These are phyloP conservation scores for Cantharis nigra DNA, from an alignment of 2,888 invertebrate genomes.

Conservation along the genomic window DNA sequence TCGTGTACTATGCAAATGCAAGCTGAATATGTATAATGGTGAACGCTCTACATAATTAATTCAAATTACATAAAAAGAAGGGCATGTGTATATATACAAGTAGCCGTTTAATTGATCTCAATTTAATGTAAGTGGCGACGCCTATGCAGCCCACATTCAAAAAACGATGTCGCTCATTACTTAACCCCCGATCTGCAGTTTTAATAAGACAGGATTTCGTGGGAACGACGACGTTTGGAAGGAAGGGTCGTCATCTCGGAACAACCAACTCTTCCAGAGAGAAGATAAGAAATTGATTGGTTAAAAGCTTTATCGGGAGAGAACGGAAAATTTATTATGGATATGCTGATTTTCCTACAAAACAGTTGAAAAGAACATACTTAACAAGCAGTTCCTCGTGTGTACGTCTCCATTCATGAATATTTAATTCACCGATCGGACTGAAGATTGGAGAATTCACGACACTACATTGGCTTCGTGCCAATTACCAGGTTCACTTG, in stretches of 20 bases:
- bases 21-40: conserved; percentile 46
- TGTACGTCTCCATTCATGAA: conserved; percentile 48
- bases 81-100: conserved; percentile 34
- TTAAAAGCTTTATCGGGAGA: not conserved
- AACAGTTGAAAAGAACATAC: conserved; percentile 18
- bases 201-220: not conserved
- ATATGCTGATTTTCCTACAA: conserved; percentile 9
- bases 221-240: no score
- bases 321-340: not conserved
- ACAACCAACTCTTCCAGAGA: not conserved
- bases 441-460: conserved; percentile 44
- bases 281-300: not conserved
- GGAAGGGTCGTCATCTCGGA: not conserved
- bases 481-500: conserved; percentile 42
- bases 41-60: conserved; percentile 41
- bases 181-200: not conserved
- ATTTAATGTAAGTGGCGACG: conserved; percentile 42
- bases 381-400: conserved; percentile 30
- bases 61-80: conserved; percentile 40
- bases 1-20: conserved; percentile 47
- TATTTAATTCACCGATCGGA: conserved; percentile 50
- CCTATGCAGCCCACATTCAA: conserved; percentile 29
- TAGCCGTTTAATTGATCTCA: conserved; percentile 43
- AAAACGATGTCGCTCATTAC: not conserved
- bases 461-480: conserved; percentile 45